phyloP scores from a whole-genome alignment of 2,113 vertebrate species.

The Marcusenius ussheri region DNA sequence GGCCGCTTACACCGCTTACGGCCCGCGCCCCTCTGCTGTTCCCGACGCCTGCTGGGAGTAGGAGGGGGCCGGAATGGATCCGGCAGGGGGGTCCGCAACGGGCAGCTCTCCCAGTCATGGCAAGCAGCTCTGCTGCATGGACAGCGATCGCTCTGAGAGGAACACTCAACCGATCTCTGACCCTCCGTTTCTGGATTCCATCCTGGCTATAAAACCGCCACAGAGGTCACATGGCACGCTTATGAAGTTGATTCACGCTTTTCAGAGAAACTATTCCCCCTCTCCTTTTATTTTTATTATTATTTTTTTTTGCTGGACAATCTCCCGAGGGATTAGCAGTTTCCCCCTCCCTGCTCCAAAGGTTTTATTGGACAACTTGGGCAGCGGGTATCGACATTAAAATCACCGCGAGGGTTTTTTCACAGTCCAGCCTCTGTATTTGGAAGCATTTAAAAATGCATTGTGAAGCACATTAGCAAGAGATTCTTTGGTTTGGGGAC shows the following conservation, averaged over 20 bases:
- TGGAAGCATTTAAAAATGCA: not conserved
- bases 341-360: not conserved
- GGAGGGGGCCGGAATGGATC: not conserved
- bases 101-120: not conserved
- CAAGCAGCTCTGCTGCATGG: not conserved
- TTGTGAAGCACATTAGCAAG: not conserved
- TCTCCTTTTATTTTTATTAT: not conserved
- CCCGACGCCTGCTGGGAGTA: not conserved
- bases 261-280: not conserved
- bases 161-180: not conserved
- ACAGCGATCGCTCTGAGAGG: not conserved
- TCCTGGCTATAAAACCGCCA: conserved; percentile 17
- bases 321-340: not conserved
- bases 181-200: not conserved
- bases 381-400: not conserved
- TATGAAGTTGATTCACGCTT: not conserved
- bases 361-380: not conserved
- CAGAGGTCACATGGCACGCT: conserved; percentile 6
- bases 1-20: not conserved
- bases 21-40: not conserved
- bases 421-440: not conserved
- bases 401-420: not conserved
- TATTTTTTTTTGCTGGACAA: not conserved
- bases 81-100: not conserved
- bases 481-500: not conserved